Conservation (phyloP, 1,140 invertebrate genomes). For the Nylanderia fulva region DNA sequence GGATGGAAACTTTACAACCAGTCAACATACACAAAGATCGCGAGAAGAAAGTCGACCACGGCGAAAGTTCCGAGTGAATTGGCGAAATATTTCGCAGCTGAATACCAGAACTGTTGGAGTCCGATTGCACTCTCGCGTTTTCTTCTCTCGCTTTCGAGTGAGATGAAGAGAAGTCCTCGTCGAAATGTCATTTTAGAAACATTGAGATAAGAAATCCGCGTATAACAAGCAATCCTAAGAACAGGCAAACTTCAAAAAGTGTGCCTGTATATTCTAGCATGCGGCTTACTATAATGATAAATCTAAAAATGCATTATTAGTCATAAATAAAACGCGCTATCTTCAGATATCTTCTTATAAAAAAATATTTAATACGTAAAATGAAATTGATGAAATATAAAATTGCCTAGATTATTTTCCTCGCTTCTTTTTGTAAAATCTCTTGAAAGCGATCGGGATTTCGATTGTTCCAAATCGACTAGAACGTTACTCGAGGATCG, state of each 20-base stretch:
- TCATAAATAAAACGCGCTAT: background rate
- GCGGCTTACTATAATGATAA: background rate
- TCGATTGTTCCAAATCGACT: conserved; percentile 31
- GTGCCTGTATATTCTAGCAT: too few relatives aligned
- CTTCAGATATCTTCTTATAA: background rate
- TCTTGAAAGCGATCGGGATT: background rate
- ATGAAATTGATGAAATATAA: background rate
- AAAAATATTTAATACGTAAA: background rate
- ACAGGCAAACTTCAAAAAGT: background rate
- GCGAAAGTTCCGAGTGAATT: conserved; percentile 50
- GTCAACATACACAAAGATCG: conserved; percentile 42
- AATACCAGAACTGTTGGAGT: conserved; percentile 13
- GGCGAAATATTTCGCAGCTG: conserved; percentile 52
- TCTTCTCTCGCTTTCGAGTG: background rate
- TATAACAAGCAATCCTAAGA: background rate
- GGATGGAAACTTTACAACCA: conserved; percentile 68
- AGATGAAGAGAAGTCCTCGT: conserved; percentile 23
- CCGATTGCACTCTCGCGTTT: conserved; percentile 26
- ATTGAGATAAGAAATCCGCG: conserved; percentile 5
- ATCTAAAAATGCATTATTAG: background rate
- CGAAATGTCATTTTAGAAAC: background rate
- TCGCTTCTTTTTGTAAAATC: background rate
- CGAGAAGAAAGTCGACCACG: conserved; percentile 15
- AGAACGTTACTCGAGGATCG: conserved; percentile 16
- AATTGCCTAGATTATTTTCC: background rate